A percentile compares a stretch with the other conserved stretches of the same genome.
Evolutionary conservation across 2,113 vertebrate species (phyloP).

Genomic region (Seriola dumerili): DNA sequence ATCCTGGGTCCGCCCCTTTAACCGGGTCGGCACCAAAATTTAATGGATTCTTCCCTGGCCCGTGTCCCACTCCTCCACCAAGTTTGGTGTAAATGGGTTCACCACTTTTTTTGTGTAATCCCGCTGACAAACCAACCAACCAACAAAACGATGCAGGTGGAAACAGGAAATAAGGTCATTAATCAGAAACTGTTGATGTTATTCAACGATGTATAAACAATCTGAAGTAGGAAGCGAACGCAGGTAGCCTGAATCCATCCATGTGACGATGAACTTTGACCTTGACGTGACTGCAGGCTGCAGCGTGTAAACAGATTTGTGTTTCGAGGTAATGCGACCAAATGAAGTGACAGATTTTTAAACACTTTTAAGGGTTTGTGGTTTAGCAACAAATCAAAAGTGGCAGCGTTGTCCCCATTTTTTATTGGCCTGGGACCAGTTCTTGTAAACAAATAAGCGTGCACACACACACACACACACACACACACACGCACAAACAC

Average conservation of each 20-base stretch:
- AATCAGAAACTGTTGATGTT: neutral
- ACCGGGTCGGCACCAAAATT: no score
- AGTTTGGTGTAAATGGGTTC: no score
- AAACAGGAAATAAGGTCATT: neutral
- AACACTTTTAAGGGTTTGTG: slow-evolving; percentile 7
- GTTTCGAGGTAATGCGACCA: neutral
- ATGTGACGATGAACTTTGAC: slow-evolving; percentile 7
- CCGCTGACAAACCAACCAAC: neutral
- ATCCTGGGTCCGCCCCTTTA: no score
- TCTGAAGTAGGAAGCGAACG: neutral
- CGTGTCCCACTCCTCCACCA: no score
- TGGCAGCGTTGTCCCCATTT: slow-evolving; percentile 19
- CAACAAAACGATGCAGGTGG: no score
- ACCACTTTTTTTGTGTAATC: neutral
- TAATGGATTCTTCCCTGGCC: no score
- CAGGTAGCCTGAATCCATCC: neutral
- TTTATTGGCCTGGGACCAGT: slow-evolving; percentile 27
- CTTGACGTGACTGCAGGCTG: neutral
- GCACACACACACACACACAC: neutral
- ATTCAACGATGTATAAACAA: neutral
- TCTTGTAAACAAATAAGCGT: slow-evolving; percentile 15
- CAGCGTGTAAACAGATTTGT: neutral
- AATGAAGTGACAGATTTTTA: slow-evolving; percentile 6
- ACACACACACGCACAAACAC: neutral
- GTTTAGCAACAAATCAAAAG: slow-evolving; percentile 30